These are phyloP conservation scores for Encarsia formosa DNA, from an alignment of 2,888 invertebrate species.

Conservation along the genomic window DNA sequence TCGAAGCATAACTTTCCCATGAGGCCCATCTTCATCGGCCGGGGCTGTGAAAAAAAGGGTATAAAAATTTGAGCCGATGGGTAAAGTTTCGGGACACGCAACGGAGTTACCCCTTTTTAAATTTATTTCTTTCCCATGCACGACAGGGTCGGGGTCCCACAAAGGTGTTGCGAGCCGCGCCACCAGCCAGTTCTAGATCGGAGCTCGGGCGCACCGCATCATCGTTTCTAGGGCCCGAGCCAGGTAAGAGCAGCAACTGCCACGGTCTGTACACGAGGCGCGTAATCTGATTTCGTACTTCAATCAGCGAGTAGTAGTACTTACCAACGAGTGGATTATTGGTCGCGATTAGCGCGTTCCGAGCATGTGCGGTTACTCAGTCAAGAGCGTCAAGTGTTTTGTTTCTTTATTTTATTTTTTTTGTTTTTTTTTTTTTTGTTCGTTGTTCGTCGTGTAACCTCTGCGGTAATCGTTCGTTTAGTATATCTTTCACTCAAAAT, in stretches of 20 bases:
- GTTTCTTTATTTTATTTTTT: no score
- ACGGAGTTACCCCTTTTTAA: conserved; percentile 35
- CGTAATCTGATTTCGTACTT: conserved; percentile 41
- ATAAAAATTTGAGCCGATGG: neutral
- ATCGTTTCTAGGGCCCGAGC: conserved; percentile 24
- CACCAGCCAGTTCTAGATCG: conserved; percentile 45
- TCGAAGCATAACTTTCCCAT: no score
- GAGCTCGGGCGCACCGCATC: conserved; percentile 46
- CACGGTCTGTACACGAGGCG: conserved; percentile 5
- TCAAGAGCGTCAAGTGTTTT: no score
- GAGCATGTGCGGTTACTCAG: no score
- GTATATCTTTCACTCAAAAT: no score
- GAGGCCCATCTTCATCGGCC: no score
- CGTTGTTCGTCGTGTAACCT: no score
- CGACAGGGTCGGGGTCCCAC: neutral
- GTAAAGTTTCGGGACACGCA: neutral
- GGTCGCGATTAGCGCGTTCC: conserved; percentile 7
- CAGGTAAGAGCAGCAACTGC: conserved; percentile 20
- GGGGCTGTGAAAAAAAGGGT: no score
- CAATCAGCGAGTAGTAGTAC: conserved; percentile 5
- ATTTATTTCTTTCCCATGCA: conserved; percentile 18
- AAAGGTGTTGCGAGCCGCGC: conserved; percentile 2
- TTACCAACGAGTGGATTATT: conserved; percentile 32
- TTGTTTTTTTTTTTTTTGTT: no score
- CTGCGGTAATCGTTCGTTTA: no score